phyloP scores from a whole-genome alignment of 2,797 vertebrate species.

The Spinibarbus caldwelli region DNA sequence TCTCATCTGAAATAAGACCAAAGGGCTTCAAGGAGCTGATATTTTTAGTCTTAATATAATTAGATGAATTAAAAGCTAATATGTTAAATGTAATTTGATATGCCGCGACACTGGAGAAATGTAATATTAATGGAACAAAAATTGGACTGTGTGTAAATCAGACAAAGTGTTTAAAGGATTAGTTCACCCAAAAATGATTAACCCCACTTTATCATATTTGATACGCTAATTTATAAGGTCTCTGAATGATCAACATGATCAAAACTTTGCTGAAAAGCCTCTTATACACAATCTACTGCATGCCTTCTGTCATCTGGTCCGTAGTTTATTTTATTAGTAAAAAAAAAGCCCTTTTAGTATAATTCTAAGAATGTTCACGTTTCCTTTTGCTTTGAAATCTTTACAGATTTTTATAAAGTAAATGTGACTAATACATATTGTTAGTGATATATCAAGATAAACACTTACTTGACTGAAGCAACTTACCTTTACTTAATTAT shows the following conservation, averaged over 20 bases:
- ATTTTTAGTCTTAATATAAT: constrained; percentile 19
- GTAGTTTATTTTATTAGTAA: background rate
- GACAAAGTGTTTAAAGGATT: constrained; percentile 10
- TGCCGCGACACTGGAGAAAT: background rate
- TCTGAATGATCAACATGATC: background rate
- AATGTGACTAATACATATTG: too few species aligned
- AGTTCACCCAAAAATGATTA: constrained; percentile 8
- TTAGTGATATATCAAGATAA: background rate
- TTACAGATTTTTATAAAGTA: background rate
- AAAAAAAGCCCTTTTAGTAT: background rate
- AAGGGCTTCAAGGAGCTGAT: background rate
- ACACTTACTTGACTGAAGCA: background rate
- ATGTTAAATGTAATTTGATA: constrained; percentile 26
- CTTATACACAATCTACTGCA: background rate
- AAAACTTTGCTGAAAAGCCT: background rate
- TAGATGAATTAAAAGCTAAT: constrained; percentile 29
- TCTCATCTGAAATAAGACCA: background rate
- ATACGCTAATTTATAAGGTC: background rate
- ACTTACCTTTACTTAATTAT: too few species aligned
- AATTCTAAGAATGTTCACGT: background rate
- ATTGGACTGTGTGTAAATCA: background rate
- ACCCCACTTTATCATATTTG: background rate
- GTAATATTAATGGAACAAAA: constrained; percentile 21
- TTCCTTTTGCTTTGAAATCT: background rate
- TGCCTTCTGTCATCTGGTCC: background rate